These are phyloP conservation scores for Aphelinus certus DNA, from an alignment of 1,140 invertebrate species.

Conservation along the genomic window DNA sequence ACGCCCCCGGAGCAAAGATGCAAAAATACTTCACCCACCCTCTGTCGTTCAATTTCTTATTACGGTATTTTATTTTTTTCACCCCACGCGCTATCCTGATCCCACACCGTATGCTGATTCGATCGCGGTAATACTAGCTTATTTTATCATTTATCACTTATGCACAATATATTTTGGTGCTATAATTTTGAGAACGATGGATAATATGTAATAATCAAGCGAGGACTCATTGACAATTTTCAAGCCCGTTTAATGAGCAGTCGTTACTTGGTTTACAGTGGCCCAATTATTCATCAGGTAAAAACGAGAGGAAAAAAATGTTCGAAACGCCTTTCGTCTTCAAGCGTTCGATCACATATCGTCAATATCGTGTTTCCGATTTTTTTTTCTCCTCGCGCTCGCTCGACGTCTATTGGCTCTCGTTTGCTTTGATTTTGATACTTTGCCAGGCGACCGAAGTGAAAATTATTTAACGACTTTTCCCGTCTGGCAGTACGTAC, in stretches of 20 bases:
- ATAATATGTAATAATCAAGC: no score
- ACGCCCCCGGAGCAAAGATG: conserved; percentile 4
- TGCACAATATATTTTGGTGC: no score
- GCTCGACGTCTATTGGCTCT: background rate
- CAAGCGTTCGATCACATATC: conserved; percentile 31
- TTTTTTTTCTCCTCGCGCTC: conserved; percentile 13
- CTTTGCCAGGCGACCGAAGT: conserved; percentile 18
- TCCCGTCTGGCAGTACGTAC: background rate
- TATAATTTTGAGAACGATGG: no score
- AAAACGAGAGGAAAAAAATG: conserved; percentile 40
- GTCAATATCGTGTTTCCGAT: conserved; percentile 30
- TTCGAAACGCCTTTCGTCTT: conserved; percentile 46
- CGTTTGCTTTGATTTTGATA: conserved; percentile 18
- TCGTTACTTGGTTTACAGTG: conserved; percentile 2
- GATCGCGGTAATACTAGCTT: no score
- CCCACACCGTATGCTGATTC: no score
- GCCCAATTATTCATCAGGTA: background rate
- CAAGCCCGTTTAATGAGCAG: no score
- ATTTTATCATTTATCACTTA: no score
- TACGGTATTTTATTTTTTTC: no score
- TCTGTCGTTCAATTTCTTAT: no score
- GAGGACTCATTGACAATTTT: no score
- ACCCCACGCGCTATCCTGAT: no score
- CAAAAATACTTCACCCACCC: no score
- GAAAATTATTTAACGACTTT: conserved; percentile 32